Evolutionary conservation across 2,113 vertebrate species (phyloP), one percentile per base, ranked within the genome.

Genomic region (Marcusenius ussheri): DNA sequence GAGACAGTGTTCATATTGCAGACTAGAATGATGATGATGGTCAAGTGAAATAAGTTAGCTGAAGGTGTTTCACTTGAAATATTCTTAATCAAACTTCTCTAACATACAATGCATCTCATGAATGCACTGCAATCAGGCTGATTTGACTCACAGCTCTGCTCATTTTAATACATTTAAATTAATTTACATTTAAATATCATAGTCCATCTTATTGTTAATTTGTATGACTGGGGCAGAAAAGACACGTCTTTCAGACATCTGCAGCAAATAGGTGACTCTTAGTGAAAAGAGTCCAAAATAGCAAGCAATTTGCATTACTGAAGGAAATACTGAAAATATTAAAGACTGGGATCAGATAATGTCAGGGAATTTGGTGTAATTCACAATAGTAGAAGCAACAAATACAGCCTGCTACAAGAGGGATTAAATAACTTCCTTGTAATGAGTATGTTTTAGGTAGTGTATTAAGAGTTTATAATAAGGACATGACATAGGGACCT

Each of bases 111-210:
- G 45, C 66, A 91, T 90, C 88, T 58, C 77, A 92, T 93, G 90
- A 93, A 94, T 92, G 92, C 90, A 90, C 58, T 89, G 90, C 92
- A 94, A 93, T 95, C 93, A 94, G 84, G 86, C 91, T 90, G 93
- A 93, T 94, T 94, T 92, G 89, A 91, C 93, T 94, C 17, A 13
- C 88, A 87, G 83, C 86, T 88, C 90, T 1, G 88, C 92, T 94
- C 92, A 94, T 94, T 93, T 93, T 91, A 95, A 95, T 95, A 94
- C 90, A 95, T 95, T 95, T 94, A 92, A 94, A 94, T 95, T 92
- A 86, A 94, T 96, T 95, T 94, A 92, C 90, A 94, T 94, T 95
- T 93, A 91, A 95, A 93, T 94, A 92, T 91, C 88, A 92, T 90
- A 92, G 35, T 58, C 90, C 66, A 88, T 91, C 90, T 91, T 93